phyloP scores from a whole-genome alignment of 2,113 vertebrate species.

The Myrmophylax atrothorax region DNA sequence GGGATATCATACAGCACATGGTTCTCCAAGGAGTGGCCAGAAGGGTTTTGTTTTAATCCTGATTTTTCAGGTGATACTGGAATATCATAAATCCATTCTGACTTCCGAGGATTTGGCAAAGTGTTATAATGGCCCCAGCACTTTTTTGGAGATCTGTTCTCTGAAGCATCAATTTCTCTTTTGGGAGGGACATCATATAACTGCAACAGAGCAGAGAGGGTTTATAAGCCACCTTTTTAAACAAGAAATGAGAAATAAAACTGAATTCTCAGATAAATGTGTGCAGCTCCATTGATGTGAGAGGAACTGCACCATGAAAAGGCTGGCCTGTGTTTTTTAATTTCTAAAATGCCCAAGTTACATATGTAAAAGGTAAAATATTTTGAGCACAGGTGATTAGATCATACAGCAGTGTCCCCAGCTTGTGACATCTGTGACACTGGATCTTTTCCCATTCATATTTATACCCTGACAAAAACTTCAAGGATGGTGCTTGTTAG shows the following conservation, averaged over 20 bases:
- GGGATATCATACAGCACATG: conserved; percentile 50
- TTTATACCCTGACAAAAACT: neutral
- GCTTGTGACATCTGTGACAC: neutral
- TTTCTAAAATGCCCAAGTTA: neutral
- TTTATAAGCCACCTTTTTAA: neutral
- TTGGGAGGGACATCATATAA: conserved; percentile 76
- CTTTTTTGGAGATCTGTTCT: conserved; percentile 45
- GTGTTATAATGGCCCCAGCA: conserved; percentile 68
- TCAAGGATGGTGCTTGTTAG: neutral
- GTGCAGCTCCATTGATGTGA: neutral
- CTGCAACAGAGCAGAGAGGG: conserved; percentile 60
- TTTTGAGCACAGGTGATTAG: neutral
- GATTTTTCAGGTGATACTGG: conserved; percentile 76
- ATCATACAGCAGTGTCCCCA: neutral
- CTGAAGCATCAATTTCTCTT: conserved; percentile 63
- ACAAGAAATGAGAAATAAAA: neutral
- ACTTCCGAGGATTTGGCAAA: conserved; percentile 77
- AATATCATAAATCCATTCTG: conserved; percentile 87
- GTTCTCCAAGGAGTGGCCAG: neutral
- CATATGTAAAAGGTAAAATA: neutral
- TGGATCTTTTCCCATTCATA: neutral
- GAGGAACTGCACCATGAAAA: fast-evolving
- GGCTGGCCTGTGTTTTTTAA: neutral
- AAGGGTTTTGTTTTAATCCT: neutral
- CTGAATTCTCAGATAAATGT: neutral